Evolutionary conservation across 1,140 invertebrate species (phyloP).

Genomic region (Psilanteris sp.): DNA sequence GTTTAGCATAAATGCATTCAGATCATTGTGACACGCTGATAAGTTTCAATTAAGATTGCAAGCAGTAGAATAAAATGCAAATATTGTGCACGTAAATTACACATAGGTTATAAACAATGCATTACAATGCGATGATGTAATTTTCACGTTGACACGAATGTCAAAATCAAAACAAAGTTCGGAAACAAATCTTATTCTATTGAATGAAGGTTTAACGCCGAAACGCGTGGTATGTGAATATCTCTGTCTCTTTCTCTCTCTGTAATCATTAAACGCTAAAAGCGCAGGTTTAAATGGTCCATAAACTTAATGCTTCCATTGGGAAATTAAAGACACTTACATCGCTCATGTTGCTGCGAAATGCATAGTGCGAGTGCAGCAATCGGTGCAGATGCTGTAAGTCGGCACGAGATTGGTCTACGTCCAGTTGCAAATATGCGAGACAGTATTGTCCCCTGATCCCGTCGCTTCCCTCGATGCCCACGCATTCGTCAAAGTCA

Average conservation of each 20-base stretch:
- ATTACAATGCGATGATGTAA: slow-evolving; percentile 41
- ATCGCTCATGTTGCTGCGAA: slow-evolving; percentile 83
- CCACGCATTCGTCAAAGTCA: slow-evolving; percentile 83
- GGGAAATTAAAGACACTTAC: slow-evolving; percentile 79
- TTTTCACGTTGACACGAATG: slow-evolving; percentile 20
- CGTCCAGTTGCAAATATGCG: slow-evolving; percentile 80
- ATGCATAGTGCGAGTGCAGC: slow-evolving; percentile 83
- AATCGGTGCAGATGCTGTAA: slow-evolving; percentile 81
- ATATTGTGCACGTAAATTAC: slow-evolving; percentile 3
- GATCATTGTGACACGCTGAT: too few species aligned
- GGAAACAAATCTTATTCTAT: background rate
- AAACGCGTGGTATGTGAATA: slow-evolving; percentile 8
- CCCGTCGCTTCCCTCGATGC: slow-evolving; percentile 71
- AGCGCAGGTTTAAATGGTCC: slow-evolving; percentile 12
- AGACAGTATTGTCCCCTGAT: slow-evolving; percentile 83
- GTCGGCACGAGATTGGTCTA: slow-evolving; percentile 78
- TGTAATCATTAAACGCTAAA: slow-evolving; percentile 12
- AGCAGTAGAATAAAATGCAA: too few species aligned
- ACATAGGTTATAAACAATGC: slow-evolving; percentile 15
- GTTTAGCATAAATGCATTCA: too few species aligned
- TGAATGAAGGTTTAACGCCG: background rate
- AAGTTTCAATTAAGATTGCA: too few species aligned
- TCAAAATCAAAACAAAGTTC: slow-evolving; percentile 11
- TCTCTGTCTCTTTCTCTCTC: slow-evolving; percentile 3
- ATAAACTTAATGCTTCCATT: slow-evolving; percentile 35